Evolutionary conservation across 2,113 vertebrate species (phyloP), one percentile per base, ranked within the genome.

Genomic region (Nerophis lumbriciformis): DNA sequence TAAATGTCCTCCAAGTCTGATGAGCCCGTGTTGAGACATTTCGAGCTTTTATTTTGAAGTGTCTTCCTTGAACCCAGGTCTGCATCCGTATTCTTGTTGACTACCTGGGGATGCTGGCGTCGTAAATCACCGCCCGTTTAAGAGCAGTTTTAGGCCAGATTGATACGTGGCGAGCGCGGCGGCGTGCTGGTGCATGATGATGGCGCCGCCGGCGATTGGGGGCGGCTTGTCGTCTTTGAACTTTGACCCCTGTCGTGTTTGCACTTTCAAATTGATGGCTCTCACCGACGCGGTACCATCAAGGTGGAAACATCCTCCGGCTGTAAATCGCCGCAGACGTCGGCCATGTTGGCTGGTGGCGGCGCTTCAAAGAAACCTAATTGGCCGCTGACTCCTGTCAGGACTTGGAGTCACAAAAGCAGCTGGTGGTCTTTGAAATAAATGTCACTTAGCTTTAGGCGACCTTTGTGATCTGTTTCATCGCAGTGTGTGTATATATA

Each of bases 211-310:
- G 13, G 19, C n/a, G 13, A 44, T 16, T 16, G 6, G 16, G 14
- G 42, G 39, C 16, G 4, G 8, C 8, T 13, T 57, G 1, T 57
- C 11, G 16, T 21, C 38, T 44, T 36, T 7, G 11, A 57, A 57
- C 55, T 10, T 16, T 39, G 19, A 39, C 42, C 55, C 36, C 39
- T 57, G 55, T 44, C 38, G 44, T 57, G 55, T 57, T 57, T 57
- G 42, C 39, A 19, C 6, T 57, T 44, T 57, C 37, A 57, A 57
- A 57, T 57, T 57, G 55, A 44, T 44, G 13, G 55, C 55, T 45
- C 16, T 16, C 38, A 2, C 38, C 6, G n/a, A 6, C 15, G 28
- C 6, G 16, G 10, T 4, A 21, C 16, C 37, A 11, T 56, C 37
- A 56, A 16, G 37, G 36, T 56, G 53, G 53, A 56, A 56, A 57